These are phyloP conservation scores for Pyxicephalus adspersus DNA, from an alignment of 2,113 vertebrate genomes.

Conservation along the genomic window DNA sequence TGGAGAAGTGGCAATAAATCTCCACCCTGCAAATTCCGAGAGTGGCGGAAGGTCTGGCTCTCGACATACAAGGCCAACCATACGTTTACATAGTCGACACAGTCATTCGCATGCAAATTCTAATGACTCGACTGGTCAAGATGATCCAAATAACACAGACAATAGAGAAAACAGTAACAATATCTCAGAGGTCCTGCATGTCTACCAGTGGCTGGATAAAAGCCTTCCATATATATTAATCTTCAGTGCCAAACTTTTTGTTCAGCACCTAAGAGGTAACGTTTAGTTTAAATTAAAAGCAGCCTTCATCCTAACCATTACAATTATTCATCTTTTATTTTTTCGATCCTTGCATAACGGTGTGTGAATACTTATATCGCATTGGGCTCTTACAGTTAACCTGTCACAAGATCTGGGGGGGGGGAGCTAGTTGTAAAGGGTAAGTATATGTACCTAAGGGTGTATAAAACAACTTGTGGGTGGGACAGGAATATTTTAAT, in stretches of 20 bases:
- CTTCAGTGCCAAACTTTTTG: slow-evolving; percentile 85
- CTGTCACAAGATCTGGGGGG: no score
- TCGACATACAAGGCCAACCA: slow-evolving; percentile 67
- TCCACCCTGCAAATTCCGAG: slow-evolving; percentile 71
- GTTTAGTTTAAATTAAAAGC: slow-evolving; percentile 39
- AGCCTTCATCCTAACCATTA: not conserved
- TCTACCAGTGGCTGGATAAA: slow-evolving; percentile 90
- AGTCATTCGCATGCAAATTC: slow-evolving; percentile 63
- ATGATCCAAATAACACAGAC: slow-evolving; percentile 66
- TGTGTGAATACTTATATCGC: no score
- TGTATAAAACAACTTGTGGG: no score
- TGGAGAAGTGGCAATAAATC: slow-evolving; percentile 76
- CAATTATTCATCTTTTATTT: no score
- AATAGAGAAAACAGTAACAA: slow-evolving; percentile 80
- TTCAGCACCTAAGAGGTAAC: slow-evolving; percentile 87
- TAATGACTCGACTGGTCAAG: slow-evolving; percentile 63
- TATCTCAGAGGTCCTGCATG: slow-evolving; percentile 83
- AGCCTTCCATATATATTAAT: slow-evolving; percentile 93
- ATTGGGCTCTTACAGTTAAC: no score
- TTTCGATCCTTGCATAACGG: no score
- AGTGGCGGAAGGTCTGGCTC: slow-evolving; percentile 67
- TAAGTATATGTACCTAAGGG: no score
- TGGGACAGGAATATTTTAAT: no score
- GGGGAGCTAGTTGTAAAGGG: no score
- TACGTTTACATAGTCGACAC: slow-evolving; percentile 71